Base-by-base conservation (phyloP, 2,797 vertebrate genomes). In the Anabas testudineus region DNA sequence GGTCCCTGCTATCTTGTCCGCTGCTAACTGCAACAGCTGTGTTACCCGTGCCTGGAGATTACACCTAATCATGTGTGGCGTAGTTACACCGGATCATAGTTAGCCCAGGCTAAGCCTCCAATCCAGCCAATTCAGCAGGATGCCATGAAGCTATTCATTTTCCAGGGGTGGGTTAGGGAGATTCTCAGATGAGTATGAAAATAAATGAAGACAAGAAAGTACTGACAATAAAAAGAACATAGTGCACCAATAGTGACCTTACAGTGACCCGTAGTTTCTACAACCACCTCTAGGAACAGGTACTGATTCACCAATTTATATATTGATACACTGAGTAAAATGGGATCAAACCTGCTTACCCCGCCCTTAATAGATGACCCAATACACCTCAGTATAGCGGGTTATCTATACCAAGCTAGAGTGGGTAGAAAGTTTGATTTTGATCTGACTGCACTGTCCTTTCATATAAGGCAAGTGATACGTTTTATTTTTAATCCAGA, bases 41-140 rank as follows among this genome's bases (percentile, higher is more conserved):
- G 86, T 77, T 65, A 76, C 67, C 66, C 47, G 49, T 80, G 82
- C 69, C 64, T 68, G 80, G 70, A 90, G 90, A 92, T 91, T 91
- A 92, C 74, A 85, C 75, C 76, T 85, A 83, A 87, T 87, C 74
- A 63, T 60, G 39, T 22, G 36, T 77, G 79, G 80, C 66, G 58
- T 90, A 87, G 87, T 89, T 91, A 91, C 89, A 92, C 47, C 28
- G 62, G 84, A 90, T 91, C 86, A 90, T 87, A 86, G 84, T 89
- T 82, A 77, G 86, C 71, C 66, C 71, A 71, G 78, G 71, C 68
- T 81, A 88, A 90, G 85, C 34, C 73, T 37, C 46, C 61, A 78
- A 92, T 90, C 88, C 82, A 85, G 90, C 91, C 83, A 91, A 91
- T 92, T 92, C 87, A 90, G 88, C 88, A 85, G 47, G 71, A 64